Evolutionary conservation across 2,888 invertebrate genomes (phyloP).

Genomic region (Pachycephus smyrnensis): DNA sequence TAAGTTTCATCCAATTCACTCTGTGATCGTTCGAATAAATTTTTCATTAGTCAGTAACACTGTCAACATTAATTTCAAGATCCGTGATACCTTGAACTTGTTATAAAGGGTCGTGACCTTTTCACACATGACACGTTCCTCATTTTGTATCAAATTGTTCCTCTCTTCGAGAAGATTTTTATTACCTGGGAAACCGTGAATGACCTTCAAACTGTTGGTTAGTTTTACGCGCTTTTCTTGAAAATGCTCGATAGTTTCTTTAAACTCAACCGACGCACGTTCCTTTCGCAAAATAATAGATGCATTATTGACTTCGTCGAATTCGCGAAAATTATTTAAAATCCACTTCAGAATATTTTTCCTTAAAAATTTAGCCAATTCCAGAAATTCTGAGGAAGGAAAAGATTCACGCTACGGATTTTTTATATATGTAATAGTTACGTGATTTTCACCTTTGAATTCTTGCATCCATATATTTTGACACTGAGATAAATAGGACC

Average conservation of each 20-base stretch:
- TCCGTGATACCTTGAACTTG: slow-evolving; percentile 18
- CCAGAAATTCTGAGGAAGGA: not conserved
- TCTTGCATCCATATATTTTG: slow-evolving; percentile 28
- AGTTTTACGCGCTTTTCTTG: slow-evolving; percentile 21
- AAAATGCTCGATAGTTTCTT: slow-evolving; percentile 6
- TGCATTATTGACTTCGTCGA: not conserved
- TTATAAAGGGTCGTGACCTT: slow-evolving; percentile 9
- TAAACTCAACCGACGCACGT: not conserved
- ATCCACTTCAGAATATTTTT: not conserved
- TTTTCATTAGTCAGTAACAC: not conserved
- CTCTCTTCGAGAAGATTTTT: slow-evolving; percentile 24
- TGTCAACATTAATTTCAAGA: not conserved
- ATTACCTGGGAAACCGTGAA: slow-evolving; percentile 21
- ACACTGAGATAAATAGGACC: slow-evolving; percentile 25
- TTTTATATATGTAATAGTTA: not conserved
- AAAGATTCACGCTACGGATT: not conserved
- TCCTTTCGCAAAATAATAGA: not conserved
- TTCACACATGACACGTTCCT: slow-evolving; percentile 23
- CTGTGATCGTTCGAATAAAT: slow-evolving; percentile 9
- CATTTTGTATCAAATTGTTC: slow-evolving; percentile 3
- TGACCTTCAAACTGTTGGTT: slow-evolving; percentile 18
- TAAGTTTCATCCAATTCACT: slow-evolving; percentile 12
- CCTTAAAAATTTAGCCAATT: not conserved
- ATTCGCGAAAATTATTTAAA: not conserved
- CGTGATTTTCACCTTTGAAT: slow-evolving; percentile 20